These are phyloP conservation scores for Drosophila demipolita DNA, from an alignment of 2,888 invertebrate species.

Conservation along the genomic window DNA sequence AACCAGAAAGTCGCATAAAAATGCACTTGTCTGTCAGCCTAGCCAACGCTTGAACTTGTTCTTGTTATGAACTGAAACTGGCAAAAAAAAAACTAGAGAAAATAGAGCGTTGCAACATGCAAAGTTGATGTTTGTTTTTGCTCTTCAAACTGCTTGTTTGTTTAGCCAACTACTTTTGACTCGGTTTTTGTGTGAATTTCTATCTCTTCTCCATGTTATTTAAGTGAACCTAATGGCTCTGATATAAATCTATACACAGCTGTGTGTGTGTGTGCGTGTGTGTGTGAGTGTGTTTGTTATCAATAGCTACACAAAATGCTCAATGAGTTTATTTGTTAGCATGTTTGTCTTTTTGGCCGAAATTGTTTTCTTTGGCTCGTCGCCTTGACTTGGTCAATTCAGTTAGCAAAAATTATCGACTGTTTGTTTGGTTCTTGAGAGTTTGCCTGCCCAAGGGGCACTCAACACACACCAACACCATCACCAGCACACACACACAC, in stretches of 20 bases:
- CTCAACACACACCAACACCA: constrained; percentile 12
- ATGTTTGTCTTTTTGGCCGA: constrained; percentile 42
- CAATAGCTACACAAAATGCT: constrained; percentile 32
- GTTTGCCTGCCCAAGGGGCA: constrained; percentile 27
- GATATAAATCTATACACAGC: constrained; percentile 37
- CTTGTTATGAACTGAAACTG: constrained; percentile 56
- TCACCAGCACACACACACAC: not conserved
- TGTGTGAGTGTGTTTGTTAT: constrained; percentile 21
- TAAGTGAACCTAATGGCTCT: constrained; percentile 62
- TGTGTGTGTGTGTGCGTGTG: constrained; percentile 9
- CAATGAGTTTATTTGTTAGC: constrained; percentile 68
- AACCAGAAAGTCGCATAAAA: constrained; percentile 49
- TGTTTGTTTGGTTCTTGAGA: constrained; percentile 52
- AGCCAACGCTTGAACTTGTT: constrained; percentile 44
- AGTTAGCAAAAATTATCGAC: constrained; percentile 75
- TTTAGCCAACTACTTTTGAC: constrained; percentile 34
- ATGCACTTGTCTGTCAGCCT: constrained; percentile 72
- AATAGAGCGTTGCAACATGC: constrained; percentile 7
- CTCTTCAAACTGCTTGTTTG: constrained; percentile 31
- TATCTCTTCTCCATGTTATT: constrained; percentile 21
- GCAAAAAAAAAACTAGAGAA: not conserved
- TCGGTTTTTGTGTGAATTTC: constrained; percentile 2
- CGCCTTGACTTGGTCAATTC: constrained; percentile 62
- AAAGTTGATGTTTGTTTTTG: constrained; percentile 30
- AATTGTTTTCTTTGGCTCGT: constrained; percentile 47